These are phyloP conservation scores for Diadema setosum DNA, from an alignment of 35 echinoderm and acorn worm genomes.

Conservation along the genomic window DNA sequence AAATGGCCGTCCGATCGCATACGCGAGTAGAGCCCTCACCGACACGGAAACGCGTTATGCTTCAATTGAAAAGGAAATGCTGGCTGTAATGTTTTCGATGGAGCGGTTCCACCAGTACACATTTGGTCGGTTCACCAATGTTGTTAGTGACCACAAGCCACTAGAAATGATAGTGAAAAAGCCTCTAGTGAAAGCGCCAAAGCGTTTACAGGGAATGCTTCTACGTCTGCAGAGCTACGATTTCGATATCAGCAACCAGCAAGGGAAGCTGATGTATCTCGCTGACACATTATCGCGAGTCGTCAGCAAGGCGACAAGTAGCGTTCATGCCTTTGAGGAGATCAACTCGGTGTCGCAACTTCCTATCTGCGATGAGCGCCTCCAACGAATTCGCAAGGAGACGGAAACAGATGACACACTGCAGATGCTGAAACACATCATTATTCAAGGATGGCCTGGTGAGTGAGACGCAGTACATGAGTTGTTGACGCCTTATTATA, in stretches of 20 bases:
- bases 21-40: slow-evolving; percentile 22
- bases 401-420: slow-evolving; percentile 17
- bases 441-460: slow-evolving; percentile 31
- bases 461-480: neutral
- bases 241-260: neutral
- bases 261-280: slow-evolving; percentile 40
- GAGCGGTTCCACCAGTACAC: slow-evolving; percentile 61
- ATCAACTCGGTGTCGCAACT: neutral
- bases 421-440: neutral
- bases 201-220: slow-evolving; percentile 29
- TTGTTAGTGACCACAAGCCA: slow-evolving; percentile 43
- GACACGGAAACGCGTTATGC: slow-evolving; percentile 8
- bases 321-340: neutral
- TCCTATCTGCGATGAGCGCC: neutral
- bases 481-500: neutral
- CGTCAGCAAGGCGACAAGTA: neutral
- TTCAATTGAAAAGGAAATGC: slow-evolving; percentile 42
- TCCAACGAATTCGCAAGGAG: neutral
- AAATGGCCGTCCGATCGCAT: slow-evolving; percentile 38
- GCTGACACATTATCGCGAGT: slow-evolving; percentile 45
- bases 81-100: slow-evolving; percentile 16
- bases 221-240: slow-evolving; percentile 42
- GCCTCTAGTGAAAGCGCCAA: slow-evolving; percentile 22
- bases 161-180: slow-evolving; percentile 50
- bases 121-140: neutral